phyloP scores from a whole-genome alignment of 2,888 invertebrate genomes.

The Troglohyphantes excavatus region DNA sequence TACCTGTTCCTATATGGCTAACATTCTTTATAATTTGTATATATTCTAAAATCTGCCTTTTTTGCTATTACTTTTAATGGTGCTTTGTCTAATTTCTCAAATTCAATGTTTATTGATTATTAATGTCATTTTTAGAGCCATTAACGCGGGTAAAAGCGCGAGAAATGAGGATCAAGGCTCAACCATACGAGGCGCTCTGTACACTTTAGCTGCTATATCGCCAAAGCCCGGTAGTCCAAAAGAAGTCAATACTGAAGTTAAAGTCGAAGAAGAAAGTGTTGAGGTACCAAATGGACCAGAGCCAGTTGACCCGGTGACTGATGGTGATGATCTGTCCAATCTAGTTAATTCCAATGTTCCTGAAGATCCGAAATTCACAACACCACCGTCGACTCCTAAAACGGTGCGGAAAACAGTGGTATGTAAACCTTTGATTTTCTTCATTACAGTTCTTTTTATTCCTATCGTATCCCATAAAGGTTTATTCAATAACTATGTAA shows the following conservation, averaged over 20 bases:
- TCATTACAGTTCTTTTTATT: background rate
- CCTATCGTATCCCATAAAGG: too few species aligned
- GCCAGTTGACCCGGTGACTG: background rate
- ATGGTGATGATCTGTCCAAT: conserved; percentile 11
- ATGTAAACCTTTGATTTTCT: background rate
- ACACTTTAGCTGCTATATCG: conserved; percentile 37
- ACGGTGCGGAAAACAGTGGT: conserved; percentile 61
- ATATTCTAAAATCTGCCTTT: too few species aligned
- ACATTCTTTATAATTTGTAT: too few species aligned
- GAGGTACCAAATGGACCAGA: conserved; percentile 11
- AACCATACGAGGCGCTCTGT: conserved; percentile 81
- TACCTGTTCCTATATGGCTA: too few species aligned
- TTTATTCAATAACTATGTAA: too few species aligned
- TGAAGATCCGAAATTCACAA: conserved; percentile 74
- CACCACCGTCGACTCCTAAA: conserved; percentile 77
- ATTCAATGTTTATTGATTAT: too few species aligned
- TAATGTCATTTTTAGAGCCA: conserved; percentile 84
- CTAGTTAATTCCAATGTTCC: conserved; percentile 9
- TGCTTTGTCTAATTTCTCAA: too few species aligned
- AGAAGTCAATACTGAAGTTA: background rate
- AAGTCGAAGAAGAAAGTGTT: background rate
- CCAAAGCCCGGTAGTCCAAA: conserved; percentile 18
- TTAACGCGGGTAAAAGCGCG: conserved; percentile 91
- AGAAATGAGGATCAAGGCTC: conserved; percentile 90
- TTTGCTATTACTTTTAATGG: too few species aligned